Base-by-base conservation (phyloP, 1,140 invertebrate genomes). In the Cardiocondyla obscurior region DNA sequence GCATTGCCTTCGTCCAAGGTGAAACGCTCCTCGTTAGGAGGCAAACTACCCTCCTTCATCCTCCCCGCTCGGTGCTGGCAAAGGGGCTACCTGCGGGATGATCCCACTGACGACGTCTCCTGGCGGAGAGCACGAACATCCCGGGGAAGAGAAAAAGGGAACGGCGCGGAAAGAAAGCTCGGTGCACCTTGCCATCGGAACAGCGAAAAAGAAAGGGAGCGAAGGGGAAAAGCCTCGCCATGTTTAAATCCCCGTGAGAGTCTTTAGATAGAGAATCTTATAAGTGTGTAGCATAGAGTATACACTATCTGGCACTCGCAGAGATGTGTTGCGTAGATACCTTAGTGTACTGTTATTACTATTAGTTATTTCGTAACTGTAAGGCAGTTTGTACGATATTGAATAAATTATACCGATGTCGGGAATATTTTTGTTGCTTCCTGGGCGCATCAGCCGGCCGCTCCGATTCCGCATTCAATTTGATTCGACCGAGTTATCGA, bases 261-360 rank as follows among this genome's bases (percentile, higher is more conserved):
- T 70, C 70, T 60, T 81, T 87, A 87, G 82, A 84, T 86, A 85
- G 82, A 85, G 76, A 87, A 84, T 64, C 39, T 82, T 67, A 69
- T 87, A 87, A 83, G 46, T 87, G 85, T 88, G 82, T 88, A 87
- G 46, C 39, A 51, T 87, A 88, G 85, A 88, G 55, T 87, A 84
- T 46, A 76, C 69, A 84, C 55, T 33, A 49, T 87, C 57, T 74
- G 51, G 57, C 70, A 55, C 60, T 67, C 81, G 85, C 85, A 87
- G 82, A 87, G 30, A 51, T 79, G 84, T 83, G 70, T 81, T 81
- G 82, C 64, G 46, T 51, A 70, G 67, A n/a, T 53, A 33, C 83
- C 49, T 81, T 87, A 87, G 86, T 72, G 14, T 70, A 84, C 73
- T 72, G 16, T 39, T 86, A 25, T 58, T 49, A 28, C 16, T 51